These are phyloP conservation scores for Caenorhabditis remanei DNA, from an alignment of 1,140 invertebrate genomes.

Conservation along the genomic window DNA sequence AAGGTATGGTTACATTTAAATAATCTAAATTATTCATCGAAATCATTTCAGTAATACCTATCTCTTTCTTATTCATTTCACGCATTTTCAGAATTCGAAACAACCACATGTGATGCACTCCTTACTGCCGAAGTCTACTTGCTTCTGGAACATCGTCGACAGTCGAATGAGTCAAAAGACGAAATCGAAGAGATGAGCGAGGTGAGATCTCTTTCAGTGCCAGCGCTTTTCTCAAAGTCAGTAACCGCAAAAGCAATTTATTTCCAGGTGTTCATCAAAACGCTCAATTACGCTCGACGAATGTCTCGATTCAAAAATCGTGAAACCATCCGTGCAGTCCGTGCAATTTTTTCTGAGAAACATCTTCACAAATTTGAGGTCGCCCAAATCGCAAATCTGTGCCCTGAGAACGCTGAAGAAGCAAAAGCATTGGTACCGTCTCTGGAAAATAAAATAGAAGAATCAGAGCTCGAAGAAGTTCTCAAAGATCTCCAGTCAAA, in stretches of 20 bases:
- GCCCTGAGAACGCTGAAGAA: slow-evolving; percentile 96
- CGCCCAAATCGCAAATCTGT: slow-evolving; percentile 95
- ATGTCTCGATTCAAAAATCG: slow-evolving; percentile 95
- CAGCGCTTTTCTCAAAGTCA: neutral
- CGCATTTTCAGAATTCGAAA: slow-evolving; percentile 69
- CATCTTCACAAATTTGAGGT: slow-evolving; percentile 98
- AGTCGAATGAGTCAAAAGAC: slow-evolving; percentile 96
- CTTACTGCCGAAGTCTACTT: slow-evolving; percentile 98
- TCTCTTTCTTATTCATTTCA: neutral
- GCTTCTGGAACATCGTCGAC: slow-evolving; percentile 94
- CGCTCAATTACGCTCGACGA: slow-evolving; percentile 92
- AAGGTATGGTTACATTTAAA: slow-evolving; percentile 66
- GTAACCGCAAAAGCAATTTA: neutral
- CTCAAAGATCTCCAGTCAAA: slow-evolving; percentile 66
- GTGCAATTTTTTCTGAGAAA: slow-evolving; percentile 85
- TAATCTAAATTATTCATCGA: neutral
- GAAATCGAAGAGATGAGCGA: slow-evolving; percentile 87
- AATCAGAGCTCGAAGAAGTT: slow-evolving; percentile 68
- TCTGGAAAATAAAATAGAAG: slow-evolving; percentile 68
- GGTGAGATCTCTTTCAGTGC: slow-evolving; percentile 53
- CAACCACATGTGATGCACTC: slow-evolving; percentile 85
- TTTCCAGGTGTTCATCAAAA: slow-evolving; percentile 91
- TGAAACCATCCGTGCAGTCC: slow-evolving; percentile 94
- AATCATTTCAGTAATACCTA: neutral
- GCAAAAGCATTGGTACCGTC: slow-evolving; percentile 93